A percentile compares a stretch with the other conserved stretches of the same genome.
Evolutionary conservation across 1,140 invertebrate genomes (phyloP).

Genomic region (Habropoda laboriosa): DNA sequence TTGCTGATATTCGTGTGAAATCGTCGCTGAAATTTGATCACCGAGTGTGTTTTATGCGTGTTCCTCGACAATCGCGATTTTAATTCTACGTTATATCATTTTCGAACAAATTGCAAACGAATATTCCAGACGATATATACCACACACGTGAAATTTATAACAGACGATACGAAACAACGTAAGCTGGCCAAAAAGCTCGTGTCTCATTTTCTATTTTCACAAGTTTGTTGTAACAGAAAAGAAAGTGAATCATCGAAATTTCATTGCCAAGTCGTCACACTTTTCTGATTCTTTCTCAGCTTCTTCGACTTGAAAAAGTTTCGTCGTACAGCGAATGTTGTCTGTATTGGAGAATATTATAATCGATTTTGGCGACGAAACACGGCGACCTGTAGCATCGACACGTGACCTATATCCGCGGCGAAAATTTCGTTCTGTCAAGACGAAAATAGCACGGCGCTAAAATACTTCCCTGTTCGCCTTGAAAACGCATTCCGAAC

Average conservation of each 20-base stretch:
- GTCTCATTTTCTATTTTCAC: neutral
- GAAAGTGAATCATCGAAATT: neutral
- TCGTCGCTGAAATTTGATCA: slow-evolving; percentile 21
- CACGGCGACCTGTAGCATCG: slow-evolving; percentile 34
- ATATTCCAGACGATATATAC: neutral
- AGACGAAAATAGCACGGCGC: slow-evolving; percentile 64
- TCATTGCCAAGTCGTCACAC: neutral
- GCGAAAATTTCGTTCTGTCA: slow-evolving; percentile 61
- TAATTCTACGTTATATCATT: too few species aligned
- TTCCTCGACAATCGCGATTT: too few species aligned
- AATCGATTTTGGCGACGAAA: neutral
- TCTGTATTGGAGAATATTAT: too few species aligned
- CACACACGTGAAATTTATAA: neutral
- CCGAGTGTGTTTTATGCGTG: too few species aligned
- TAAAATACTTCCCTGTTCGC: slow-evolving; percentile 59
- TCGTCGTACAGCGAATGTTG: too few species aligned
- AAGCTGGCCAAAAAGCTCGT: neutral
- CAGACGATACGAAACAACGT: neutral
- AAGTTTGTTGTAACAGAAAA: neutral
- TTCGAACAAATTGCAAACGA: neutral
- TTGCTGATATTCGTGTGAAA: neutral
- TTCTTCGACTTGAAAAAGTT: neutral
- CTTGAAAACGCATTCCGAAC: slow-evolving; percentile 59
- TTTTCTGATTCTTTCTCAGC: neutral
- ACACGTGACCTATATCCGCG: slow-evolving; percentile 62